Evolutionary conservation across 2,113 vertebrate genomes (phyloP).

Genomic region (Paracanthobrama guichenoti): DNA sequence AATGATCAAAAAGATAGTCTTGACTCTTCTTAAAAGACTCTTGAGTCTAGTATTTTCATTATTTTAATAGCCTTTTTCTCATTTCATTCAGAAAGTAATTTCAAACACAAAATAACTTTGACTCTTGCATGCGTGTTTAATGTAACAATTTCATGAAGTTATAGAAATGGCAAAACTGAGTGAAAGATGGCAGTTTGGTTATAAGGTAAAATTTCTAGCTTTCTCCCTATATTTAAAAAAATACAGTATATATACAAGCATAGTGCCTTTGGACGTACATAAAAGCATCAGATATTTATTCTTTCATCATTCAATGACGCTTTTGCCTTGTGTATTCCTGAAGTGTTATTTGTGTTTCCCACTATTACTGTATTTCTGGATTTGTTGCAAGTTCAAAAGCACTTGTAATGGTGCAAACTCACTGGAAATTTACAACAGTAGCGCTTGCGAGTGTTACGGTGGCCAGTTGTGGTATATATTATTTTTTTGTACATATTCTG

Average conservation of each 20-base stretch:
- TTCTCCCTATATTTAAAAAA: background rate
- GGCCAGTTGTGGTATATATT: conserved; percentile 73
- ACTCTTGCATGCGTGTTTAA: background rate
- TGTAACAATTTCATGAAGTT: background rate
- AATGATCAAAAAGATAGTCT: background rate
- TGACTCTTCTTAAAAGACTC: background rate
- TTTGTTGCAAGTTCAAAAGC: too few relatives aligned
- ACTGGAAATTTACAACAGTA: conserved; percentile 78
- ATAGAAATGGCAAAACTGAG: background rate
- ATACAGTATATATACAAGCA: background rate
- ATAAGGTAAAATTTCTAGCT: background rate
- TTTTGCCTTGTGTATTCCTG: background rate
- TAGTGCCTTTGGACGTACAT: conserved; percentile 40
- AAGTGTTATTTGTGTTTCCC: conserved; percentile 8
- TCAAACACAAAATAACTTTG: background rate
- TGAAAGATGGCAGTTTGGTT: background rate
- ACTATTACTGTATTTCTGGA: conserved; percentile 5
- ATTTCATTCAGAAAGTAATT: background rate
- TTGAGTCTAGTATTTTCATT: background rate
- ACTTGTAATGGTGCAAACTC: conserved; percentile 56
- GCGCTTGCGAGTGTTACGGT: conserved; percentile 50
- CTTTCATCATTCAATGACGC: background rate
- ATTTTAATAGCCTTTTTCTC: background rate
- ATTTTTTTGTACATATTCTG: conserved; percentile 76
- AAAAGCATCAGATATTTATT: conserved; percentile 20